phyloP scores from a whole-genome alignment of 2,797 vertebrate genomes.

The Benthosema pterotum region DNA sequence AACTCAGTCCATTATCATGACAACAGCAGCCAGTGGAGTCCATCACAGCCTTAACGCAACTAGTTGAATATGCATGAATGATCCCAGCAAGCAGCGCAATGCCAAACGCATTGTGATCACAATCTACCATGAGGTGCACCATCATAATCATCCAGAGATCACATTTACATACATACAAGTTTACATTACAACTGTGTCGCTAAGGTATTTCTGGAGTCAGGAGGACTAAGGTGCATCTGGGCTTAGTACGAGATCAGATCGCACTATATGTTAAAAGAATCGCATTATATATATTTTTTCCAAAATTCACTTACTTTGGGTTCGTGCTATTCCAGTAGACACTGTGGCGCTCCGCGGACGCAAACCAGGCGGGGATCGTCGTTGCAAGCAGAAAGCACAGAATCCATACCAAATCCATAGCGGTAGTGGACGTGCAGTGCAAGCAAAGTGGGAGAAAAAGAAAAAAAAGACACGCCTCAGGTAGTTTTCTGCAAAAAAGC shows the following conservation, averaged over 20 bases:
- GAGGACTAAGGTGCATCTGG: too few relatives aligned
- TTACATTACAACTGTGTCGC: not conserved
- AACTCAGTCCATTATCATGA: constrained; percentile 62
- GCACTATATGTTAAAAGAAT: not conserved
- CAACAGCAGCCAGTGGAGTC: constrained; percentile 56
- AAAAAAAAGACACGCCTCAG: constrained; percentile 33
- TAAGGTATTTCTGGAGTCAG: not conserved
- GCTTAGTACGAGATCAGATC: too few relatives aligned
- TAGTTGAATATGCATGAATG: constrained; percentile 59
- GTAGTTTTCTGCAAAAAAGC: constrained; percentile 26
- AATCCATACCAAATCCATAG: constrained; percentile 79
- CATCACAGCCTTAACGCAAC: constrained; percentile 32
- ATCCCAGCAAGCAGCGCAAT: constrained; percentile 3
- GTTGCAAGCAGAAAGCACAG: constrained; percentile 62
- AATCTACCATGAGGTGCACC: too few relatives aligned
- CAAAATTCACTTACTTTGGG: constrained; percentile 70
- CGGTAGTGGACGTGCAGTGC: constrained; percentile 49
- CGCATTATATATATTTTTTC: not conserved
- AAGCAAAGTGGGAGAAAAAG: constrained; percentile 22
- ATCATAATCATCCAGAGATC: too few relatives aligned
- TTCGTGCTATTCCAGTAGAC: constrained; percentile 85
- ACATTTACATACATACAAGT: too few relatives aligned
- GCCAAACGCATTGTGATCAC: not conserved
- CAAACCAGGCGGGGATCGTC: constrained; percentile 71
- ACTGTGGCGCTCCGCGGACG: constrained; percentile 78